Evolutionary conservation across 2,888 invertebrate genomes (phyloP), one percentile per base, ranked within the genome.

Genomic region (Metalampra italica): DNA sequence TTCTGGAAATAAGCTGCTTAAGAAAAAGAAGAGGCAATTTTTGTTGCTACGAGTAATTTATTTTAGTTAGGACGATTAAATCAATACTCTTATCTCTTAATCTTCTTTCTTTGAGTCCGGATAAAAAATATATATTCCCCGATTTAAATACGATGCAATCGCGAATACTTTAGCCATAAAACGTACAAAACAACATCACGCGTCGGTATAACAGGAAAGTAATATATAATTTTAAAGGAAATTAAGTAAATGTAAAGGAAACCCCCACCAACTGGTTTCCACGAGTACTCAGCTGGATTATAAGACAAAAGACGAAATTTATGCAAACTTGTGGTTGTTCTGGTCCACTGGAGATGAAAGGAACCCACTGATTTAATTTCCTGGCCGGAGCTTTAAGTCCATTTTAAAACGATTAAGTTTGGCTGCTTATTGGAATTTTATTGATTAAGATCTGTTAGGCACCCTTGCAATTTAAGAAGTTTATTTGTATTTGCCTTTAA

Each of bases 1-100:
- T 50, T 49, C 43, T 45, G 52, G 48, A 45, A 49, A 38, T 44
- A 59, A 57, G 39, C 52, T 54, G 49, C 47, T 47, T 54, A 55
- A 55, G 54, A 59, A 54, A 57, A 50, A 49, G 44, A 51, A 54
- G 3, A 5, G 22, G 22, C 22, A 22, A 5, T 22, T 22, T 22
- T 22, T 22, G 22, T 5, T 22, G 2, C 22, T 22, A n/a, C n/a
- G n/a, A n/a, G n/a, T n/a, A 22, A 22, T 22, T 22, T 22, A 2
- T 3, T 22, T 22, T 22, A 22, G 22, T 22, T 22, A 5, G 22
- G 22, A 22, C 5, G 22, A 22, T 3, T 22, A 3, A 22, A 22
- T 22, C 22, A 22, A 22, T 22, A 22, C 22, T 5, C 22, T 22
- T 2, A 22, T 22, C 22, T 22, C 22, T 22, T 22, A 22, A 22